phyloP scores from a whole-genome alignment of 2,113 vertebrate species.

The Pollachius pollachius region DNA sequence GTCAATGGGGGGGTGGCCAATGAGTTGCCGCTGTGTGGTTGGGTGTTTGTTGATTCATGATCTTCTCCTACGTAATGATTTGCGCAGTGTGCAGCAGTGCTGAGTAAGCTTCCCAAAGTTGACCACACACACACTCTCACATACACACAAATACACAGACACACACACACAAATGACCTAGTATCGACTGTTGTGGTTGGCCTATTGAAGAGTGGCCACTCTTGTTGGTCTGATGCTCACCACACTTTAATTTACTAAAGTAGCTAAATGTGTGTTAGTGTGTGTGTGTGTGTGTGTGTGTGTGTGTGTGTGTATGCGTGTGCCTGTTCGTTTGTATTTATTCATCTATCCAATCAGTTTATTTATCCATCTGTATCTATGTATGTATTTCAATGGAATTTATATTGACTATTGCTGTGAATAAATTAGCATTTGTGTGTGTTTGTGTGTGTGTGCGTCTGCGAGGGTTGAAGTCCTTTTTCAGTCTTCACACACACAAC shows the following conservation, averaged over 20 bases:
- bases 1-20: neutral
- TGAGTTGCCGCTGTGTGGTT: neutral
- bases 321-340: neutral
- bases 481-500: conserved; percentile 11
- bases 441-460: neutral
- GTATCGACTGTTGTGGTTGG: conserved; percentile 40
- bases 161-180: conserved; percentile 4
- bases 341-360: too few species aligned
- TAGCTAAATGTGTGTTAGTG: neutral
- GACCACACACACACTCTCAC: conserved; percentile 26
- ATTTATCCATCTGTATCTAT: too few species aligned
- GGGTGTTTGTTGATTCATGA: conserved; percentile 11
- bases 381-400: too few species aligned
- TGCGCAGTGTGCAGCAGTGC: conserved; percentile 28
- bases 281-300: neutral
- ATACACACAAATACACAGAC: conserved; percentile 18
- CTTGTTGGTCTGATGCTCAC: conserved; percentile 10
- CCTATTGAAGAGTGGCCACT: conserved; percentile 48
- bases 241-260: conserved; percentile 38
- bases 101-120: conserved; percentile 31
- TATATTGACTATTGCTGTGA: too few species aligned
- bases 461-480: neutral
- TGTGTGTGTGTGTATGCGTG: neutral
- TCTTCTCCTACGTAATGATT: conserved; percentile 13
- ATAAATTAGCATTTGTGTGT: too few species aligned